Base-by-base conservation (phyloP, 2,113 vertebrate species). In the Lasiurus borealis region DNA sequence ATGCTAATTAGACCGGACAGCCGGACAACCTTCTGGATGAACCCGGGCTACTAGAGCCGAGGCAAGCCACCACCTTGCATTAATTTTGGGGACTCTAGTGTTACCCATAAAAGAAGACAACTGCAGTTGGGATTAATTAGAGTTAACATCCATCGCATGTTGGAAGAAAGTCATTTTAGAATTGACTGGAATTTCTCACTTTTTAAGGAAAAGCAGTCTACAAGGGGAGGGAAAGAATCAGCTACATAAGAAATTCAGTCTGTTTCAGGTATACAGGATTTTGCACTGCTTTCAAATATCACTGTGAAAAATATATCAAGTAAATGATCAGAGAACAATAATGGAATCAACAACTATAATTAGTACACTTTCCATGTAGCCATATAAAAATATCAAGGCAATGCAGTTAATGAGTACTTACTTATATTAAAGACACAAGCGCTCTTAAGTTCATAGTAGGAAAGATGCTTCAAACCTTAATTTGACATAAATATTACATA, bases 101-200 rank as follows among this genome's bases (percentile, higher is more conserved):
- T 75, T 31, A 94, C 14, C 82, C 9, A 77, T 64, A 76, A 85
- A 90, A 85, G 85, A 57, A 72, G 76, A 80, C 7, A 93, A 85
- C 59, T 87, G n/a, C 27, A 81, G n/a, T 48, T 71, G 9, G 23
- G 10, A 92, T 94, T 87, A 75, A 96, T 87, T 76, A 69, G 4
- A 76, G 14, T 57, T 90, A 92, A 77, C 7, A 62, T 8, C 12
- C 59, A 72, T 34, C 80, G 25, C 72, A 90, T 46, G 12, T 31
- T 85, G 66, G 48, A 27, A 95, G 21, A 94, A 91, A 46, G 8
- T 27, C 52, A 73, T 73, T 96, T 90, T 46, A 66, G 34, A 82
- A 85, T 19, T 91, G 44, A 66, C 3, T 59, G 16, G 40, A 72
- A 84, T 90, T 88, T 95, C 21, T 91, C 11, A 81, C 19, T 59